Evolutionary conservation across 1,140 invertebrate genomes (phyloP).

Genomic region (Philotrypesis tridentata): DNA sequence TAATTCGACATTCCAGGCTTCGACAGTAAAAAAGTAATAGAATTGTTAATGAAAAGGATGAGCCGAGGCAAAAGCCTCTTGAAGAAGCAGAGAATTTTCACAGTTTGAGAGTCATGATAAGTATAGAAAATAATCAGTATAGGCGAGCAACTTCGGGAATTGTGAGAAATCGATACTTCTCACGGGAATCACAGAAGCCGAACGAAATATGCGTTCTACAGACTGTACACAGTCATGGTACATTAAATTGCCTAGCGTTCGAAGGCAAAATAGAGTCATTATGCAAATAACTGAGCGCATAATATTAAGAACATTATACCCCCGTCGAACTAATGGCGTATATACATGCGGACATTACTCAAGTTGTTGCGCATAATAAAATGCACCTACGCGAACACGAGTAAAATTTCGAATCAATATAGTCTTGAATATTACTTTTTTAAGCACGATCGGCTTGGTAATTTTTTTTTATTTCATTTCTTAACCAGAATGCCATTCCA

Average conservation of each 20-base stretch:
- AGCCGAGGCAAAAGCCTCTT: not conserved
- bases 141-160: not conserved
- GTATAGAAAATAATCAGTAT: constrained; percentile 34
- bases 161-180: constrained; percentile 53
- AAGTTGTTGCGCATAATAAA: constrained; percentile 40
- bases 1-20: not conserved
- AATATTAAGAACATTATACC: constrained; percentile 49
- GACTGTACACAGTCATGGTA: constrained; percentile 29
- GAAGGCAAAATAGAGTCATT: constrained; percentile 52
- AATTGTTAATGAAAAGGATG: constrained; percentile 25
- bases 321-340: constrained; percentile 43
- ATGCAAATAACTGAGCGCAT: constrained; percentile 48
- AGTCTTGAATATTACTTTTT: not conserved
- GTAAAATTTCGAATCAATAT: constrained; percentile 23
- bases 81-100: not conserved
- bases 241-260: constrained; percentile 40
- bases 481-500: too few relatives aligned
- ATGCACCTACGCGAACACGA: constrained; percentile 22
- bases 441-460: too few relatives aligned
- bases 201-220: constrained; percentile 50
- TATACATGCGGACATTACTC: constrained; percentile 39
- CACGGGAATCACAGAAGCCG: constrained; percentile 52
- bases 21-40: constrained; percentile 21
- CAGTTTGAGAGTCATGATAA: constrained; percentile 26
- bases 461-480: not conserved